Evolutionary conservation across 2,888 invertebrate species (phyloP).

Genomic region (Piscicola geometra): DNA sequence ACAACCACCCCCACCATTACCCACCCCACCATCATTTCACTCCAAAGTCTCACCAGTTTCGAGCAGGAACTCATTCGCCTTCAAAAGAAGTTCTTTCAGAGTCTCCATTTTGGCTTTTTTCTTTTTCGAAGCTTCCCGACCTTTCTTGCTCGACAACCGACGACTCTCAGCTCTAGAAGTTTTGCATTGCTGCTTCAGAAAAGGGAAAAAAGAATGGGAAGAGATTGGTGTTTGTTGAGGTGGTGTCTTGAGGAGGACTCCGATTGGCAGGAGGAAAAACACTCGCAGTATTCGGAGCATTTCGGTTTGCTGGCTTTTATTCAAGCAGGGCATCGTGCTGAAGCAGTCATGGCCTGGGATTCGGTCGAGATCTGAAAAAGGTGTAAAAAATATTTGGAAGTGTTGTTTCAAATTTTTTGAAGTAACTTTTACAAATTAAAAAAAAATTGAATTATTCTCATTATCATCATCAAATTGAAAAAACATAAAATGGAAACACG

Average conservation of each 20-base stretch:
- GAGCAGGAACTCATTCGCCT: constrained; percentile 35
- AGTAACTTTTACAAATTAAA: too few relatives aligned
- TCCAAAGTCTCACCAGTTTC: constrained; percentile 30
- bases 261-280: constrained; percentile 36
- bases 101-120: constrained; percentile 38
- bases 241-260: constrained; percentile 27
- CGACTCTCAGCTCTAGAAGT: constrained; percentile 19
- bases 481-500: neutral
- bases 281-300: constrained; percentile 42
- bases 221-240: constrained; percentile 37
- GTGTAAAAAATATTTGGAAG: too few relatives aligned
- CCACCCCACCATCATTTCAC: neutral
- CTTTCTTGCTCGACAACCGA: too few relatives aligned
- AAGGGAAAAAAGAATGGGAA: constrained; percentile 43
- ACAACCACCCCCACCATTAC: neutral
- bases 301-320: constrained; percentile 38
- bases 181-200: constrained; percentile 32
- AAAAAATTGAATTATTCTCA: constrained; percentile 4
- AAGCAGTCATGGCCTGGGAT: constrained; percentile 42
- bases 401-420: too few relatives aligned
- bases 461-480: neutral
- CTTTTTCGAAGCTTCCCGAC: neutral
- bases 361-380: constrained; percentile 37
- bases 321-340: constrained; percentile 39
- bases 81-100: constrained; percentile 39